Evolutionary conservation across 2,113 vertebrate species (phyloP).

Genomic region (Eptesicus fuscus): DNA sequence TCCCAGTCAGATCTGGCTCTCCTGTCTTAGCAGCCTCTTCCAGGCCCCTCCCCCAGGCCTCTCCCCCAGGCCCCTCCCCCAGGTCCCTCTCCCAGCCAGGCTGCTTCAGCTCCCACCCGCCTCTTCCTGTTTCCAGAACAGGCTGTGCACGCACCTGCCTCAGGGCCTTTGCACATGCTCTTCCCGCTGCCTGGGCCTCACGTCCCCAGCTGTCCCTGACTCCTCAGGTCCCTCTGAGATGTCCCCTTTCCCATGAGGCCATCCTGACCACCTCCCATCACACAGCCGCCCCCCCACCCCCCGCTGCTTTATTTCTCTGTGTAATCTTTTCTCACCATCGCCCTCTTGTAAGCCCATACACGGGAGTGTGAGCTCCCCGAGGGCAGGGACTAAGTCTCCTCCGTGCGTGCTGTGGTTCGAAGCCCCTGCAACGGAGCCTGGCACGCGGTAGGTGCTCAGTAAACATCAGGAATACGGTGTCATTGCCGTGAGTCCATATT

Average conservation of each 20-base stretch:
- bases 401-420: neutral
- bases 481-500: fast-evolving
- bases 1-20: neutral
- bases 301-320: neutral
- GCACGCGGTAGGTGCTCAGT: neutral
- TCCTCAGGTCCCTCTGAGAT: neutral
- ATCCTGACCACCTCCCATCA: neutral
- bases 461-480: fast-evolving
- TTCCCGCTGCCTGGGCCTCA: neutral
- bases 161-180: neutral
- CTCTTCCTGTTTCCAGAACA: neutral
- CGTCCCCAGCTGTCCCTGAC: neutral
- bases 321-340: too few species aligned
- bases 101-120: neutral
- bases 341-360: neutral
- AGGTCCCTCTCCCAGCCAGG: neutral
- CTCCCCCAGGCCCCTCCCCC: too few species aligned
- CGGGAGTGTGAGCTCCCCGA: neutral
- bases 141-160: neutral
- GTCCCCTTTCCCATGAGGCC: neutral
- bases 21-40: neutral
- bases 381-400: neutral
- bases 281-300: neutral
- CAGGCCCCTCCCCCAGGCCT: too few species aligned
- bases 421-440: neutral